Evolutionary conservation across 2,797 vertebrate genomes (phyloP).

Genomic region (Danio albolineatus): DNA sequence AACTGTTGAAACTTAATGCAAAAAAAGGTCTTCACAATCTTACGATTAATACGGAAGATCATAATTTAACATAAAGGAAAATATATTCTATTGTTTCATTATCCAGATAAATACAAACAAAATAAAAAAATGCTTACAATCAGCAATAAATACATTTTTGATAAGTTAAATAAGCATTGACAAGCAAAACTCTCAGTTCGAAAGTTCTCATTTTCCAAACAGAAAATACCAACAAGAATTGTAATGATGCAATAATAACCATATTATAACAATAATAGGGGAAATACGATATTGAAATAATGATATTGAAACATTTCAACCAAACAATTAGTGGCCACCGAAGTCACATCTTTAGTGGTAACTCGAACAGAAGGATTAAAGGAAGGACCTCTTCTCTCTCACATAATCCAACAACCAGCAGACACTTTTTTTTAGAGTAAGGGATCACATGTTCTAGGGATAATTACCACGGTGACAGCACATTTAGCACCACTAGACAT

Average conservation of each 20-base stretch:
- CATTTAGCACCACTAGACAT: conserved; percentile 82
- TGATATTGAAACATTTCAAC: conserved; percentile 75
- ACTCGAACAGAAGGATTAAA: conserved; percentile 8
- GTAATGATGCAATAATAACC: conserved; percentile 53
- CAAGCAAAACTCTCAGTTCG: conserved; percentile 83
- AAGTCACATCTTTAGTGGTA: conserved; percentile 64
- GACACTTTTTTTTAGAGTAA: conserved; percentile 44
- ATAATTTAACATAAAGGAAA: conserved; percentile 95
- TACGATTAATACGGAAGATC: conserved; percentile 91
- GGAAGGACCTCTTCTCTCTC: conserved; percentile 23
- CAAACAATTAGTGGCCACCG: conserved; percentile 66
- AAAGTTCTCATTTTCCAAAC: conserved; percentile 73
- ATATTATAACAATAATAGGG: conserved; percentile 53
- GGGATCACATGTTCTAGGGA: conserved; percentile 78
- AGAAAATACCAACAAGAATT: conserved; percentile 66
- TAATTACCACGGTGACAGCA: conserved; percentile 58
- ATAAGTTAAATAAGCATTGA: conserved; percentile 96
- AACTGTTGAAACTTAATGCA: conserved; percentile 82
- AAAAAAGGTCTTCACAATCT: conserved; percentile 88
- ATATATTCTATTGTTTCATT: conserved; percentile 93
- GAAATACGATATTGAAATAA: conserved; percentile 45
- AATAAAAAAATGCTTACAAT: conserved; percentile 88
- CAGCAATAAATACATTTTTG: conserved; percentile 94
- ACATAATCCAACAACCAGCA: conserved; percentile 27
- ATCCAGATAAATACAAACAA: conserved; percentile 94